Base-by-base conservation (phyloP, 2,113 vertebrate species). In the Chiloscyllium plagiosum region DNA sequence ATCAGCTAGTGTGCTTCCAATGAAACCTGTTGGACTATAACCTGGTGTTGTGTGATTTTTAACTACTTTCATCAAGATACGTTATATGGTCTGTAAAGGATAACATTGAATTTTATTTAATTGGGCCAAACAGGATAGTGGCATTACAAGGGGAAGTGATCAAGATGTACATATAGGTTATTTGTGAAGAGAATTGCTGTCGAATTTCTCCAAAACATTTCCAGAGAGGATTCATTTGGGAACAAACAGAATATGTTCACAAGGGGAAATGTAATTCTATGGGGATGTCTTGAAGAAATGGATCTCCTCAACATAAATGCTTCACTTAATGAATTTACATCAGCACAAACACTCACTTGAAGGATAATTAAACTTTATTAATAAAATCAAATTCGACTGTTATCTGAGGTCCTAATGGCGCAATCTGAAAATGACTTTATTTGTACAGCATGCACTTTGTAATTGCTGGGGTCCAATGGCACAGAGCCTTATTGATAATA, bases 361-460 rank as follows among this genome's bases (percentile, higher is more conserved):
- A 72, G 69, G 94, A 95, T 95, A 95, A 95, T 95, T 95, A 95
- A 72, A 95, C 42, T 95, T 95, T 95, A 95, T 95, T 95, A 95
- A 95, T 95, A 95, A 95, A 95, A 72, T 95, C 93, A 95, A 95
- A 72, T 95, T 95, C 5, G 68, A 72, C 42, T 29, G 42, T 29
- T 72, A 95, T 95, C 42, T 95, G 42, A 95, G 15, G 24, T 42
- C 93, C 93, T 69, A 13, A 26, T 50, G 68, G 68, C 12, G 12
- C 24, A 52, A 52, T 17, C 69, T 95, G 69, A 24, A 70, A 95
- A 15, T 52, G 94, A 70, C 68, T 69, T 95, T 42, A 72, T 52
- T 17, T 1, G 56, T 61, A 61, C 56, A 50, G 69, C 8, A 33
- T 61, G 7, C 26, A 52, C 37, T 95, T 29, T 66, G 8, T 50